A percentile compares a stretch with the other conserved stretches of the same genome.
phyloP scores from a whole-genome alignment of 2,797 vertebrate species.

The Glossophaga mutica region DNA sequence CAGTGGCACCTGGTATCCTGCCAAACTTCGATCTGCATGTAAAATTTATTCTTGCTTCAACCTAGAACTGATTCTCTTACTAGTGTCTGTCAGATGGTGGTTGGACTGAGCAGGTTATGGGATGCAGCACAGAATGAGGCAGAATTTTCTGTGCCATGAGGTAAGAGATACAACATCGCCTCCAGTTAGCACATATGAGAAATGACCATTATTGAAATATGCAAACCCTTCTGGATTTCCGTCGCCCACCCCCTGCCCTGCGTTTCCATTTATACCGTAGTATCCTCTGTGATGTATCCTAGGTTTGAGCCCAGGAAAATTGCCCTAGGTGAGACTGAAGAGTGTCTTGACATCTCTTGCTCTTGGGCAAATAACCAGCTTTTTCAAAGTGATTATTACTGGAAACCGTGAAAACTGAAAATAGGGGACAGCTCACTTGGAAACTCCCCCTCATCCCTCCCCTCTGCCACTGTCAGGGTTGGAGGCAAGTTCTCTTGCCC shows the following conservation, averaged over 20 bases:
- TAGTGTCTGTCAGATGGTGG: not conserved
- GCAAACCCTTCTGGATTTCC: not conserved
- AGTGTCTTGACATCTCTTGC: not conserved
- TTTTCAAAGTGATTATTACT: not conserved
- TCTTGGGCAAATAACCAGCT: not conserved
- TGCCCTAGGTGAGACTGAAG: not conserved
- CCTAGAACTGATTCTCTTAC: not conserved
- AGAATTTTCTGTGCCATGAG: not conserved
- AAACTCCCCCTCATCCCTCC: not conserved
- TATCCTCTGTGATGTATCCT: not conserved
- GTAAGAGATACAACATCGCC: not conserved
- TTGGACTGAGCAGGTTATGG: not conserved
- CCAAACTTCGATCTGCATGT: not conserved
- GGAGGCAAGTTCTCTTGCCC: not conserved
- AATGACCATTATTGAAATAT: not conserved
- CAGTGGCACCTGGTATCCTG: not conserved
- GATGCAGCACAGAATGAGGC: not conserved
- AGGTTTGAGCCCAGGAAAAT: not conserved
- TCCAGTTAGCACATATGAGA: not conserved
- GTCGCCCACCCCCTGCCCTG: accelerated
- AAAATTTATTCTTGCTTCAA: conserved; percentile 18
- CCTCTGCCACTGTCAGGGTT: not conserved
- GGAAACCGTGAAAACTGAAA: not conserved
- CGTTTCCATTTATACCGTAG: not conserved
- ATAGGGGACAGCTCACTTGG: not conserved